Base-by-base conservation (phyloP, 2,888 invertebrate species). In the Rhopalosiphum nymphaeae region DNA sequence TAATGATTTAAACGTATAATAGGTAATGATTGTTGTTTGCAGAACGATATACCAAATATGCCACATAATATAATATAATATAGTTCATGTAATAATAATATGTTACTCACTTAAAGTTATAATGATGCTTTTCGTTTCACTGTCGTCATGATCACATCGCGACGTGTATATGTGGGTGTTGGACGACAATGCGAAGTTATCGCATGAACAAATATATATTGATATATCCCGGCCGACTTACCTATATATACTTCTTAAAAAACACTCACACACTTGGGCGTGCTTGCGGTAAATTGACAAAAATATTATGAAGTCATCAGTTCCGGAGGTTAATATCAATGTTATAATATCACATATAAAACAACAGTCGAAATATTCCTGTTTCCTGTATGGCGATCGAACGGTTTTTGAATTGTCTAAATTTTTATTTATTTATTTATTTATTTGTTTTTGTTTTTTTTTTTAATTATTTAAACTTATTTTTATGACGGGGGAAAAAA, bases 31-130 rank as follows among this genome's bases (percentile, higher is more conserved):
- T 78, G n/a, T 21, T 36, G 7, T 21, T 36, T 78, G 36, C 36
- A 78, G n/a, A 46, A 46, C 5, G 16, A 3, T 21, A 36, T 9
- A 78, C 36, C 4, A 7, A 67, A 7, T 7, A 36, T 21, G 36
- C 21, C 78, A 36, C 36, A 21, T 29, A 16, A 78, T 36, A 78
- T 21, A 9, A 53, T 53, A 53, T 53, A 53, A 11, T 13, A 53
- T 53, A 53, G 49, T 53, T 53, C 16, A 53, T 21, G 21, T 49
- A 49, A 49, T 53, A 53, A 25, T 21, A 36, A 21, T 36, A 36
- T 16, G 25, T 25, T 85, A 94, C 94, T 90, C 29, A 94, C 94
- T 85, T 94, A 29, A 49, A 61, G 94, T 94, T 94, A 94, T 94
- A 90, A 91, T 94, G 94, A n/a, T 85, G 90, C 11, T 94, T 94